Base-by-base conservation (phyloP, 1,140 invertebrate species). In the Drosophila varians region DNA sequence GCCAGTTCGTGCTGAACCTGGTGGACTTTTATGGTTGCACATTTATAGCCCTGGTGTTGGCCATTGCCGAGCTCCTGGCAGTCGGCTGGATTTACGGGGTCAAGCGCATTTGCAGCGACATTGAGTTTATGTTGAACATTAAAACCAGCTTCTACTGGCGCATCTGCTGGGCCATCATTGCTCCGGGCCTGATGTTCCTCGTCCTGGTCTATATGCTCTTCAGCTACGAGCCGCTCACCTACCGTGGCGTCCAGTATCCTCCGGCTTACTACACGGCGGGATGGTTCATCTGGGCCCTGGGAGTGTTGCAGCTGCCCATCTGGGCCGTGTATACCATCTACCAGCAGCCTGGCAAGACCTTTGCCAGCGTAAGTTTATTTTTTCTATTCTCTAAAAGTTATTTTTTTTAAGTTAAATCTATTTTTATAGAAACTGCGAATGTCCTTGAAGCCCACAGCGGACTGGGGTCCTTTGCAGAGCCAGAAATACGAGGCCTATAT, bases 21-120 rank as follows among this genome's bases (percentile, higher is more conserved):
- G 94, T 98, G 25, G 97, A 98, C 90, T 94, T 94, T 77, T 98
- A 96, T 89, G 96, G 95, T 6, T 95, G 95, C 21, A 95, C 96
- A 1, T 96, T 96, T 70, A 94, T 96, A 48, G 94, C 96, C 14
- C 93, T 96, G 52, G 93, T 96, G 48, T 92, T 96, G 23, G 95
- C 95, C 4, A 94, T 95, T 8, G 92, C 94, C 16, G 95, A 97
- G 91, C 93, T 96, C 2, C 91, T 94, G 19, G 94, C 93, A 5
- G 90, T 96, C 4, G 92, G 93, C 25, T 97, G 95, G 94, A 92
- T 97, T 52, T 97, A 97, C 76, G 96, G 96, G 11, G 80, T 95
- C 1, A 92, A 93, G 46, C 94, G 94, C 47, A 90, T 95, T 12
- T 92, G 94, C 54, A 77, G 93, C 12, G 94, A 95, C 49, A 92